Conservation (phyloP, 2,113 vertebrate genomes). For the Apodemus speciosus region DNA sequence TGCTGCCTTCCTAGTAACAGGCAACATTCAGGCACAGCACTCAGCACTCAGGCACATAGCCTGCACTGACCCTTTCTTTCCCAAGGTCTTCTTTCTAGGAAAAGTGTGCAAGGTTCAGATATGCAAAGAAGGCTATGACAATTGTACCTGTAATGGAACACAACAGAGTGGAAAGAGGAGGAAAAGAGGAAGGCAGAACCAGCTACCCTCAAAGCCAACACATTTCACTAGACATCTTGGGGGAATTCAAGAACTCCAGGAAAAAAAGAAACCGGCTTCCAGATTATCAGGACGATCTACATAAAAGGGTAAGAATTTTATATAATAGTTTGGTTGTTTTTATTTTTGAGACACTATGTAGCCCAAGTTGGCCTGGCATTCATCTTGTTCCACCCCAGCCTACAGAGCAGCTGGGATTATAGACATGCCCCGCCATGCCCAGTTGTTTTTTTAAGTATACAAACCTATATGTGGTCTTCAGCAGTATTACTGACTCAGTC, state of each 20-base stretch:
- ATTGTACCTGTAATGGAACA: not conserved
- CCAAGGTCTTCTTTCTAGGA: not conserved
- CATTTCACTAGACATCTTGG: not conserved
- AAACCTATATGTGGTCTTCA: not conserved
- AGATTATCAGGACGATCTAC: conserved; percentile 10
- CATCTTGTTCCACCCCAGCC: not conserved
- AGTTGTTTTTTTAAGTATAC: not conserved
- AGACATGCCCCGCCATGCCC: not conserved
- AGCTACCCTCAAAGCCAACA: not conserved
- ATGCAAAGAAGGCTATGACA: not conserved
- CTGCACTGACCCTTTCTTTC: not conserved
- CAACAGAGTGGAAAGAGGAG: not conserved
- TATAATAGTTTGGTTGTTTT: not conserved
- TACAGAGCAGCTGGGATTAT: not conserved
- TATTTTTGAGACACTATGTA: not conserved
- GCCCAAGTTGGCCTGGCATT: not conserved
- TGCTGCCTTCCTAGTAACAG: not conserved
- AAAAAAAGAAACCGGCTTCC: not conserved
- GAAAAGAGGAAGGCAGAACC: not conserved
- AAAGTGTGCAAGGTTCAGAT: not conserved
- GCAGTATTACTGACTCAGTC: not conserved
- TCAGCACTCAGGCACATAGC: not conserved
- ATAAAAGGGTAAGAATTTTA: not conserved
- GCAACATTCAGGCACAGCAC: not conserved
- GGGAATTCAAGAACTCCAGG: not conserved